Evolutionary conservation across 1,140 invertebrate genomes (phyloP), one percentile per base, ranked within the genome.

Genomic region (Eulimnadia texana): DNA sequence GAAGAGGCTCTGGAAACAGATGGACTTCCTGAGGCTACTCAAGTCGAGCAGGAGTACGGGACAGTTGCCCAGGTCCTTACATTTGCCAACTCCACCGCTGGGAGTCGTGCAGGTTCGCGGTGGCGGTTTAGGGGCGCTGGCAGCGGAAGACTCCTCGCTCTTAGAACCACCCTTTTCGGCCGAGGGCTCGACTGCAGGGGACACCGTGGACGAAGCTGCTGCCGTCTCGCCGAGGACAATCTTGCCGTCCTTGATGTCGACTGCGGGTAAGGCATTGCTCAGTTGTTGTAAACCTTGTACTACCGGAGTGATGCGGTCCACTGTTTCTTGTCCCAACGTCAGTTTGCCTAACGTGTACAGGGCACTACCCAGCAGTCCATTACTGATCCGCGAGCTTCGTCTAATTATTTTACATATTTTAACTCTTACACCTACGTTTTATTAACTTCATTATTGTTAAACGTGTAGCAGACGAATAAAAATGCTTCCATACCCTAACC

Each of bases 1-100:
- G 67, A 93, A 91, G 1, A 93, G 74, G 64, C 86, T 88, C 72
- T 93, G 92, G 68, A 95, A 94, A 69, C 91, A 95, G 6, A 94
- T 77, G 0, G 88, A 92, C 68, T 91, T 85, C 42, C 90, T 75
- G 0, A 95, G 74, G 69, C 83, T 86, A 9, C 81, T 80, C 11
- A 93, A 74, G 70, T 94, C 88, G 6, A 94, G 72, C 0, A 95
- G 74, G 11, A 95, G 71, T 65, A 90, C 86, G 0, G 90, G 89
- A 72, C 91, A 94, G 64, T 86, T 86, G 65, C 87, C 88, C 9
- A 95, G 75, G 71, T 93, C 90, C 66, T 90, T 83, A 65, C 91
- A 94, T 61, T 83, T 81, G n/a, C 91, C 91, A 1, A 76, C 73
- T 27, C 78, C 73, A 2, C 86, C 86, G 64, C 83, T 82, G 0